Conservation (phyloP, 2,888 invertebrate genomes). For the Cerastis rubricosa region DNA sequence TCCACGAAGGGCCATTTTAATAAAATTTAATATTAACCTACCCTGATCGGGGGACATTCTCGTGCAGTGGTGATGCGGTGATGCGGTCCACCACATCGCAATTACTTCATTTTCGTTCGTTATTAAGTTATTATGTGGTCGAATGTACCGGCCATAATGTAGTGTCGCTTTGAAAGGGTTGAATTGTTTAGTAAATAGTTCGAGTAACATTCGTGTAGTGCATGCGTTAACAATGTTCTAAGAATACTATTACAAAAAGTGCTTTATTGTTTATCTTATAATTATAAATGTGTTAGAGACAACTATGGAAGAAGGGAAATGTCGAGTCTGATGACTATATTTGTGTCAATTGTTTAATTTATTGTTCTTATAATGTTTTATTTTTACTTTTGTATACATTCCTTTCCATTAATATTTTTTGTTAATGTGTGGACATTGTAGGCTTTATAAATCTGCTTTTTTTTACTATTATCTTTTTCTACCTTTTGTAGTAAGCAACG, state of each 20-base stretch:
- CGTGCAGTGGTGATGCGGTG: constrained; percentile 19
- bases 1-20: constrained; percentile 51
- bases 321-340: too few species aligned
- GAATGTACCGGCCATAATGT: constrained; percentile 26
- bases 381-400: too few species aligned
- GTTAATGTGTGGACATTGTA: too few species aligned
- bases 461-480: too few species aligned
- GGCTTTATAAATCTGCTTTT: too few species aligned
- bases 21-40: constrained; percentile 51
- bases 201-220: not conserved
- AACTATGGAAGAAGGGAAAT: not conserved
- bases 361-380: too few species aligned
- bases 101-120: constrained; percentile 59
- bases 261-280: constrained; percentile 10
- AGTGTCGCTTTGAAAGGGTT: constrained; percentile 8
- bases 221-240: constrained; percentile 5
- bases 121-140: constrained; percentile 59
- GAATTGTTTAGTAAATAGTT: constrained; percentile 17
- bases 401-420: too few species aligned
- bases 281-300: not conserved
- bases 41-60: constrained; percentile 19
- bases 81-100: constrained; percentile 45
- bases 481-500: too few species aligned
- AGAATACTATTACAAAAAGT: constrained; percentile 1
- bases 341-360: too few species aligned